Evolutionary conservation across 2,113 vertebrate genomes (phyloP), one percentile per base, ranked within the genome.

Genomic region (Sinocyclocheilus anshuiensis): DNA sequence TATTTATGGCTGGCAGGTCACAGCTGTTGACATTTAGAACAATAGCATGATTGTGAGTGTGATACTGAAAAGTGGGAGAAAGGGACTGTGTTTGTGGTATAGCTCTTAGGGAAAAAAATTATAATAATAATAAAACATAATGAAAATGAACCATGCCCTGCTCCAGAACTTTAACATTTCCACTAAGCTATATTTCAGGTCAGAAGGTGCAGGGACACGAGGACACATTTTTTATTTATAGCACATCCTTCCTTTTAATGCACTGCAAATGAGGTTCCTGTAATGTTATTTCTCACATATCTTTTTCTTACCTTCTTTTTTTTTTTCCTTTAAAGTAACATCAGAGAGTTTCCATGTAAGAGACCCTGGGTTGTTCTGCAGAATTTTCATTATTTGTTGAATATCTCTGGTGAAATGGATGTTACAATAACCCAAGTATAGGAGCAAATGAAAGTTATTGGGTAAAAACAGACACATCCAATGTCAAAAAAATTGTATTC

Each of bases 181-280:
- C 20, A 81, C 53, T 22, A 50, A 65, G 36, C 57, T 45, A 26
- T 45, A 63, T 63, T 61, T 50, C 16, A 26, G 16, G 79, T 81
- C 61, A 81, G 63, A 81, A 48, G 24, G 42, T 11, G 16, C 39
- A 79, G 50, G 26, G 18, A 57, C 50, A 26, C 7, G 57, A 29
- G 9, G 24, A 24, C 79, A 45, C 18, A 50, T 6, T 36, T 71
- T 55, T 20, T 82, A 71, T 69, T 82, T 53, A 82, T 82, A 53
- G 11, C 61, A 82, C 80, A 82, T 71, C 63, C 63, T 50, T 82
- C 80, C 80, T 82, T 33, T 71, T 6, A 82, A 6, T 39, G 77
- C 33, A 42, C 16, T 82, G 63, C 33, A 33, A 71, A 67, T 71
- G 45, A 33, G 6, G 39, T 42, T 72, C 36, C 69, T 42, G 69